These are phyloP conservation scores for Threskiornis aethiopicus DNA, from an alignment of 2,797 vertebrate species.

Conservation along the genomic window DNA sequence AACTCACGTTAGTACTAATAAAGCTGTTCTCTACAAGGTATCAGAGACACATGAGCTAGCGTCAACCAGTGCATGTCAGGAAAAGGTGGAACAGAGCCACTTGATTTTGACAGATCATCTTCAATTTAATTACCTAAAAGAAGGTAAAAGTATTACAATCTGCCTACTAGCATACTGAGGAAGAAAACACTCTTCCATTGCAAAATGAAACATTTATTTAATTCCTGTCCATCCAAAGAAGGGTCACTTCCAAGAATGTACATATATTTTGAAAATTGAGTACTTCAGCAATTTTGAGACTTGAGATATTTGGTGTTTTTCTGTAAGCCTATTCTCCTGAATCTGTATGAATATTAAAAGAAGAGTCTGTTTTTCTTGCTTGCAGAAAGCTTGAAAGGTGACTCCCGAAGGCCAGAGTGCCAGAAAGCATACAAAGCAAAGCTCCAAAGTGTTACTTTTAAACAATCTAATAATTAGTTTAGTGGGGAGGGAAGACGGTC, in stretches of 20 bases:
- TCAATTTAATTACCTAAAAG: background rate
- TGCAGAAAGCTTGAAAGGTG: background rate
- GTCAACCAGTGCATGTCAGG: background rate
- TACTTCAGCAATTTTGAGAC: background rate
- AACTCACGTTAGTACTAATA: background rate
- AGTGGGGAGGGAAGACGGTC: background rate
- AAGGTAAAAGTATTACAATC: background rate
- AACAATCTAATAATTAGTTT: background rate
- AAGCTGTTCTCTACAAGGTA: background rate
- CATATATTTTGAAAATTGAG: background rate
- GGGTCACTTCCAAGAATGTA: background rate
- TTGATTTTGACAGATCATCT: slow-evolving; percentile 8
- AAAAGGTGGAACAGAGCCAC: background rate
- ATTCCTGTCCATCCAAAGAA: background rate
- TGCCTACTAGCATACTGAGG: background rate
- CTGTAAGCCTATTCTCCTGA: background rate
- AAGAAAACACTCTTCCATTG: background rate
- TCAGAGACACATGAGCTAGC: background rate
- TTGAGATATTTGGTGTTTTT: background rate
- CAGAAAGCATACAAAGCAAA: background rate
- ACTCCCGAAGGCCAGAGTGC: background rate
- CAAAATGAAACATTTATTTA: background rate
- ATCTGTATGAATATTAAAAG: background rate
- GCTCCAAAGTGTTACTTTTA: background rate
- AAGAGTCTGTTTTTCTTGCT: background rate